A percentile compares a stretch with the other conserved stretches of the same genome.
Conservation (phyloP, 2,797 vertebrate genomes). For the Dallia pectoralis region DNA sequence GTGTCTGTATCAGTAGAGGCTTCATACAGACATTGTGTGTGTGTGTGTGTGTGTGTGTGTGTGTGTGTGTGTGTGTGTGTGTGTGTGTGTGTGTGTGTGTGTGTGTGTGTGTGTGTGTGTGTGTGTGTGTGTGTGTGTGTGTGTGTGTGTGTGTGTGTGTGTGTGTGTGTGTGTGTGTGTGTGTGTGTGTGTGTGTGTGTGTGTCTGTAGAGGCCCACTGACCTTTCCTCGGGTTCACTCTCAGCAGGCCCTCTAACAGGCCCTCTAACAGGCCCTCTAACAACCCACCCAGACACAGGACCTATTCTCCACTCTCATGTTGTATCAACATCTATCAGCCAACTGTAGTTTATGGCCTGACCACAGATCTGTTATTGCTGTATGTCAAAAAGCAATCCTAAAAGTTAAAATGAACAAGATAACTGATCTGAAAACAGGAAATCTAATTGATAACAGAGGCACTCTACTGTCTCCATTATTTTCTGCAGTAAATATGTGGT, state of each 20-base stretch:
- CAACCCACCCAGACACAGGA: neutral
- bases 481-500: neutral
- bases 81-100: slow-evolving; percentile 60
- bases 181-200: slow-evolving; percentile 63
- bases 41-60: slow-evolving; percentile 59
- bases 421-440: neutral
- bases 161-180: slow-evolving; percentile 60
- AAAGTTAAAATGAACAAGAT: too few species aligned
- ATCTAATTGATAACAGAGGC: too few species aligned
- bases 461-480: too few species aligned
- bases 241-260: neutral
- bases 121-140: slow-evolving; percentile 59
- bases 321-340: neutral
- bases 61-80: slow-evolving; percentile 58
- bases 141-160: slow-evolving; percentile 58
- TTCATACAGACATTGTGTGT: too few species aligned
- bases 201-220: slow-evolving; percentile 51
- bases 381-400: too few species aligned
- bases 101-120: slow-evolving; percentile 61
- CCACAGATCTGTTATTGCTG: neutral
- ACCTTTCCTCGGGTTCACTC: neutral
- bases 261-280: neutral
- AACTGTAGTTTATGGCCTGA: neutral
- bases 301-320: neutral
- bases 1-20: too few species aligned